Evolutionary conservation across 2,797 vertebrate species (phyloP).

Genomic region (Champsocephalus gunnari): DNA sequence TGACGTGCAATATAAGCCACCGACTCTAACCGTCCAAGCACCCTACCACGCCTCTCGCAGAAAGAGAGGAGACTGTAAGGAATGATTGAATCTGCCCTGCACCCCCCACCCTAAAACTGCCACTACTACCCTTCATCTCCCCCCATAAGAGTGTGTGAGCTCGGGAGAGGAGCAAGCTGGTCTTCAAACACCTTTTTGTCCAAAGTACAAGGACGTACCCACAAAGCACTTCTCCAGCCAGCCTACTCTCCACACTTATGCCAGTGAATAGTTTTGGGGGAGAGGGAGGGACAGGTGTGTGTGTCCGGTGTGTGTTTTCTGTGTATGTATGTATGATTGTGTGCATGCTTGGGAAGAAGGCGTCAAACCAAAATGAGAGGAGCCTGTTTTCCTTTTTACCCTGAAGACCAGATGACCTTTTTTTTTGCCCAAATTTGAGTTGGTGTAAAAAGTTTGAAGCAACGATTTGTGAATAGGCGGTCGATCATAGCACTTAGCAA

Average conservation of each 20-base stretch:
- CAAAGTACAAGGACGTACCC: constrained; percentile 59
- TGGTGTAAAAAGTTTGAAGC: constrained; percentile 65
- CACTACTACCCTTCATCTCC: constrained; percentile 60
- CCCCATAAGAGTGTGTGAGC: constrained; percentile 54
- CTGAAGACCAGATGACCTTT: constrained; percentile 71
- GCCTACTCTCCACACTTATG: constrained; percentile 65
- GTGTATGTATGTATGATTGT: background rate
- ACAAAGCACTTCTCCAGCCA: constrained; percentile 80
- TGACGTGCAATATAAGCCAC: constrained; percentile 87
- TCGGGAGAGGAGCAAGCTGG: constrained; percentile 73
- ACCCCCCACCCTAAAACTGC: constrained; percentile 55
- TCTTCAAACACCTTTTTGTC: constrained; percentile 67
- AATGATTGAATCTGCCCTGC: constrained; percentile 62
- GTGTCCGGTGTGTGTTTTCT: constrained; percentile 1
- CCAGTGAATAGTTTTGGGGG: constrained; percentile 69
- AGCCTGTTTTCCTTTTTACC: constrained; percentile 62
- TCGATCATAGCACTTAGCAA: constrained; percentile 86
- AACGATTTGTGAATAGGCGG: constrained; percentile 74
- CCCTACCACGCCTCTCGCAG: constrained; percentile 45
- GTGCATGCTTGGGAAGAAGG: constrained; percentile 56
- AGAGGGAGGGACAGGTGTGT: constrained; percentile 29
- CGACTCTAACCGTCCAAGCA: constrained; percentile 83
- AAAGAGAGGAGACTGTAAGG: constrained; percentile 58
- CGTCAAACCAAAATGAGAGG: constrained; percentile 84
- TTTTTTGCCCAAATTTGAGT: constrained; percentile 60